These are phyloP conservation scores for Dolichomitus sp. DNA, from an alignment of 2,888 invertebrate species.

Conservation along the genomic window DNA sequence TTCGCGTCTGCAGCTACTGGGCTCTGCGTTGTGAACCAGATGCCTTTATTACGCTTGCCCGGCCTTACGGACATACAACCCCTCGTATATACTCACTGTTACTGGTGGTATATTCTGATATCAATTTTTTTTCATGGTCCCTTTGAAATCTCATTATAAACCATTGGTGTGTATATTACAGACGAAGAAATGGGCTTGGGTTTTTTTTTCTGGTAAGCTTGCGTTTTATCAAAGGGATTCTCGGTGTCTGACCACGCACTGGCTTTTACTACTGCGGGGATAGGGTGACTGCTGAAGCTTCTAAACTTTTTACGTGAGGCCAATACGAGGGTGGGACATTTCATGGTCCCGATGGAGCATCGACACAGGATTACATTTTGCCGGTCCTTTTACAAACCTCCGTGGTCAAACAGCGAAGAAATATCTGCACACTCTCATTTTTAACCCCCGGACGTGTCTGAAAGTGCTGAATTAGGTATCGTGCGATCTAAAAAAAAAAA, in stretches of 20 bases:
- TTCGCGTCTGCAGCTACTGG: neutral
- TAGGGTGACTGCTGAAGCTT: neutral
- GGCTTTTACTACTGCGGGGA: neutral
- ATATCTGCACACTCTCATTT: too few species aligned
- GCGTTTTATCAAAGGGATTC: neutral
- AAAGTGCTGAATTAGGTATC: too few species aligned
- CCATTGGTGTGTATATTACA: neutral
- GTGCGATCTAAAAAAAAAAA: too few species aligned
- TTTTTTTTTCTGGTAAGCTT: neutral
- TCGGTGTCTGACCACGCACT: neutral
- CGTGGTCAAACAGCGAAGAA: too few species aligned
- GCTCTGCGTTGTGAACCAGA: neutral
- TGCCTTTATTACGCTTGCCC: neutral
- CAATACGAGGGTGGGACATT: too few species aligned
- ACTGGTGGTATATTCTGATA: neutral
- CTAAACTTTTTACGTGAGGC: neutral
- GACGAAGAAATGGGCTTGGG: neutral
- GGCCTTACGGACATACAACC: neutral
- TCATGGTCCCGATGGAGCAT: too few species aligned
- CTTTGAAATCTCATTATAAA: too few species aligned
- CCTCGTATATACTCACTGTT: neutral
- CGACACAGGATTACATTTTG: too few species aligned
- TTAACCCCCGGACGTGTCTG: too few species aligned
- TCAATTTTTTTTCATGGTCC: too few species aligned
- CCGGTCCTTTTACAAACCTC: too few species aligned